phyloP scores from a whole-genome alignment of 2,797 vertebrate genomes.

The Benthosema pterotum region DNA sequence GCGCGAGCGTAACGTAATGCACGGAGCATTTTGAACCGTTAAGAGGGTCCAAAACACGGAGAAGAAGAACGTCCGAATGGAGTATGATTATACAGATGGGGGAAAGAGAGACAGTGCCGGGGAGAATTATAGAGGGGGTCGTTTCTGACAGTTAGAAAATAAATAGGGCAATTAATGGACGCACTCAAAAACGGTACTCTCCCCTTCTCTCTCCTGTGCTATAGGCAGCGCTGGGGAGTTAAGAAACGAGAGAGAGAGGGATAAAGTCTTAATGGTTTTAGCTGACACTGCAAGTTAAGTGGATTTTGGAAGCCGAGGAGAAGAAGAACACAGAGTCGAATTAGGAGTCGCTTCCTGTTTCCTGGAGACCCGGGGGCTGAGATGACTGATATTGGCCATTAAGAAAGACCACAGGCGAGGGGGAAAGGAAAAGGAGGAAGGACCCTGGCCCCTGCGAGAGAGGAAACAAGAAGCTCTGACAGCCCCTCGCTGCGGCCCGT shows the following conservation, averaged over 20 bases:
- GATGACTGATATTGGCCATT: conserved; percentile 78
- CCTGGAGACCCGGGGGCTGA: conserved; percentile 61
- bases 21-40: conserved; percentile 23
- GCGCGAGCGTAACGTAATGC: conserved; percentile 47
- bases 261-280: conserved; percentile 77
- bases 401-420: conserved; percentile 70
- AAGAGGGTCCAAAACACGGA: conserved; percentile 28
- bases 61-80: conserved; percentile 55
- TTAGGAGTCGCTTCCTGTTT: conserved; percentile 80
- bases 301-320: conserved; percentile 60
- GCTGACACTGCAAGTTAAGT: conserved; percentile 73
- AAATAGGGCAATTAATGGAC: conserved; percentile 80
- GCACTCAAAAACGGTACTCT: conserved; percentile 61
- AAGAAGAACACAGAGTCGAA: conserved; percentile 66
- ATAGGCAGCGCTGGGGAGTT: too few relatives aligned
- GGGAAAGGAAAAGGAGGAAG: conserved; percentile 46
- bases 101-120: conserved; percentile 42
- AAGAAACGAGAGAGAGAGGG: too few relatives aligned
- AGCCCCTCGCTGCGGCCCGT: conserved; percentile 15
- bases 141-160: conserved; percentile 82
- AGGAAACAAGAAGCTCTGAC: conserved; percentile 5
- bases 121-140: conserved; percentile 67
- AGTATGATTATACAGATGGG: conserved; percentile 56
- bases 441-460: conserved; percentile 40
- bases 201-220: too few relatives aligned